Base-by-base conservation (phyloP, 1,140 invertebrate species). In the Neodiprion virginianus region DNA sequence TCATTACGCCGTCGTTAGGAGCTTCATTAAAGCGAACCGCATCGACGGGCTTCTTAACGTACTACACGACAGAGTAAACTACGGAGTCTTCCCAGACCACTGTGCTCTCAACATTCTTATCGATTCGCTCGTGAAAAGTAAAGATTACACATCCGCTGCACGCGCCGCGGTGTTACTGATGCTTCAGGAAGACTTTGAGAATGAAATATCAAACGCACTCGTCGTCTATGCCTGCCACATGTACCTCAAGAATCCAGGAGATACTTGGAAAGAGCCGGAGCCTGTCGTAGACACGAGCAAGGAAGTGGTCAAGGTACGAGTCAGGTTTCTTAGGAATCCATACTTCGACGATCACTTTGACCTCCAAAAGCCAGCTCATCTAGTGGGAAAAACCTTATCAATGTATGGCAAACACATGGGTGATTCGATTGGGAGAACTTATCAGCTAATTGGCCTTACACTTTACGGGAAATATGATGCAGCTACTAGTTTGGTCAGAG, bases 321-420 rank as follows among this genome's bases (percentile, higher is more conserved):
- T 98, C 0, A 89, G 89, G 67, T 98, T 92, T 85, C 76, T 98
- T 49, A 91, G 94, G 81, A 97, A 97, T 84, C 91, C 92, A 4
- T 94, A 90, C 84, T 94, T 93, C 87, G 96, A 98, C 88, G 93
- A 95, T 83, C 96, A 98, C 87, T 96, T 97, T 89, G 95, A 97
- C 87, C 85, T 96, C 5, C 90, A 84, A 74, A 91, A 96, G 78
- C 89, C 92, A 9, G 83, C 88, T 61, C 88, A 92, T 83, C 85
- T 96, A 48, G 88, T 94, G 66, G 96, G 96, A 7, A 98, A 97
- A 89, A 95, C 95, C 1, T 84, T 97, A 14, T 88, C 84, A 65
- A 91, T 90, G 82, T 91, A 92, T 79, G 92, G 92, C 10, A 89
- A 88, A 81, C 78, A 84, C 67, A 80, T 87, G 21, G 80, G 89